These are phyloP conservation scores for Drosophila picticornis DNA, from an alignment of 2,888 invertebrate species.

Conservation along the genomic window DNA sequence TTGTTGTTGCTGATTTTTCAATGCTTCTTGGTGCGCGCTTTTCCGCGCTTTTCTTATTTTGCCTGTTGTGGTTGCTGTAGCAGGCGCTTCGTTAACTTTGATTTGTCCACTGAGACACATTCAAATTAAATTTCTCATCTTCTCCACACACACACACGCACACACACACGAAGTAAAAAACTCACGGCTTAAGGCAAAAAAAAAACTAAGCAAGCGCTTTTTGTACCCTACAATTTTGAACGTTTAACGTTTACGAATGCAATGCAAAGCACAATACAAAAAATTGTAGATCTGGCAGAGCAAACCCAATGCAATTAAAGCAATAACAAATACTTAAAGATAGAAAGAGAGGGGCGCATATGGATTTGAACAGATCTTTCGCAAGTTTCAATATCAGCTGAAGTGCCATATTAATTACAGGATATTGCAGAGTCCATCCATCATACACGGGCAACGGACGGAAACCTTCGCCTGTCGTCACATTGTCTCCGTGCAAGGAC, in stretches of 20 bases:
- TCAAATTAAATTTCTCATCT: slow-evolving; percentile 70
- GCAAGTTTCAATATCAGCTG: neutral
- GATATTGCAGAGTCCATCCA: slow-evolving; percentile 5
- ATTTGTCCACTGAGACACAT: slow-evolving; percentile 79
- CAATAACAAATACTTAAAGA: neutral
- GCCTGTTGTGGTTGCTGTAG: slow-evolving; percentile 5
- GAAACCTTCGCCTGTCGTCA: slow-evolving; percentile 62
- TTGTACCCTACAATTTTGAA: neutral
- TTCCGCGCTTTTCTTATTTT: slow-evolving; percentile 28
- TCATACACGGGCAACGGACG: slow-evolving; percentile 38
- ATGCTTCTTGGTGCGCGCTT: slow-evolving; percentile 43
- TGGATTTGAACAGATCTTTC: neutral
- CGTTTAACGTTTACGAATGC: neutral
- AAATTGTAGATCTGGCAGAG: neutral
- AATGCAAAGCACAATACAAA: neutral
- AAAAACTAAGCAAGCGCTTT: slow-evolving; percentile 2
- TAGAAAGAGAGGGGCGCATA: neutral
- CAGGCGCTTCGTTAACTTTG: slow-evolving; percentile 70
- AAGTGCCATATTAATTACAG: slow-evolving; percentile 8
- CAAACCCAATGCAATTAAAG: neutral
- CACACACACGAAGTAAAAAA: slow-evolving; percentile 6
- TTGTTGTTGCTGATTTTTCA: slow-evolving; percentile 43
- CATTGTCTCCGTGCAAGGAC: slow-evolving; percentile 51
- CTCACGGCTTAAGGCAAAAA: slow-evolving; percentile 17
- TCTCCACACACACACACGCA: slow-evolving; percentile 16